Base-by-base conservation (phyloP, 2,888 invertebrate species). In the Pollenia griseotomentosa region DNA sequence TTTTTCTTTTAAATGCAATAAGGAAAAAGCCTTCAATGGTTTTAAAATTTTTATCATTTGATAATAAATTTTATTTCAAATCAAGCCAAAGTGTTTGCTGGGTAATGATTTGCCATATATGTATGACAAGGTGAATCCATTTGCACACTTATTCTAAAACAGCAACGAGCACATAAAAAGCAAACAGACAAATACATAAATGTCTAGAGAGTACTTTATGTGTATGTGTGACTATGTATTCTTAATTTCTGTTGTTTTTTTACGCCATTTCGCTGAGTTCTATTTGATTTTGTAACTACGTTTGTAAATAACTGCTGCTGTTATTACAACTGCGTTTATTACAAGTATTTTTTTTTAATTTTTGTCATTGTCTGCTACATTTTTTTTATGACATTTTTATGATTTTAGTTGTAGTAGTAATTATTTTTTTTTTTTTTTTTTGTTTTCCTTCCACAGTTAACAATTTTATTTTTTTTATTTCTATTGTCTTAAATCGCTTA, bases 361-460 rank as follows among this genome's bases (percentile, higher is more conserved):
- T 33, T 33, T 6, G 33, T 33, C 33, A 6, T 33, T 44, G 5
- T 73, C 10, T 59, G 42, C 33, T 33, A 44, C 8, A 42, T 48
- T 65, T 68, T n/a, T 61, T 75, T 16, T 53, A 61, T 66, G 75
- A 61, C 61, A 75, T 42, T 83, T 83, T 83, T 75, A 68, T 82
- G 48, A 59, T 82, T 73, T n/a, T 57, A 23, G 10, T 68, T 42
- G 46, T n/a, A 51, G 6, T n/a, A 33, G 33, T 33, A 33, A 33
- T 57, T 42, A 9, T 23, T 63, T 63, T 55, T 63, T 63, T 63
- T 55, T 44, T 33, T 66, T 33, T 11, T 42, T 42, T n/a, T 23
- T 8, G 1, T 46, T 8, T 44, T 23, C 7, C 19, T 63, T 74
- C n/a, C 16, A 19, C 11, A 55, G 33, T 55, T 66, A 53, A n/a